A percentile compares a stretch with the other conserved stretches of the same genome.
phyloP scores from a whole-genome alignment of 2,888 invertebrate genomes.

The Gortyna flavago region DNA sequence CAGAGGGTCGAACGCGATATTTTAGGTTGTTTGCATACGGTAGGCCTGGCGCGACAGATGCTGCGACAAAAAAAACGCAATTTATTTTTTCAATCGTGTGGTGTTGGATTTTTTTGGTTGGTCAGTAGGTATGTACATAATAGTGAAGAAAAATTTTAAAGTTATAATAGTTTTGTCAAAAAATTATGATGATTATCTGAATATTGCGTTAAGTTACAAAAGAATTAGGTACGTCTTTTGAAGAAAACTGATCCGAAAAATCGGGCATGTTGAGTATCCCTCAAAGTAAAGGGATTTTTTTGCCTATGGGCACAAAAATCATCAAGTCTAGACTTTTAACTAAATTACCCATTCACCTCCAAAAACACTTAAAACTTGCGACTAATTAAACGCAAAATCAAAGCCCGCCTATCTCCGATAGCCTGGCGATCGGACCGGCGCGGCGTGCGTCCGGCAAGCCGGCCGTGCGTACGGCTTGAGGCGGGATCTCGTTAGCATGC shows the following conservation, averaged over 20 bases:
- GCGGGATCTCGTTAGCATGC: conserved; percentile 88
- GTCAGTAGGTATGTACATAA: neutral
- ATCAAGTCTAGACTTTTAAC: neutral
- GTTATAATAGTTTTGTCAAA: neutral
- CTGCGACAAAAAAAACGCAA: conserved; percentile 55
- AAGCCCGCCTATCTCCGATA: conserved; percentile 50
- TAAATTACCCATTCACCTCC: neutral
- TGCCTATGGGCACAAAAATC: neutral
- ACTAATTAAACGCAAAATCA: conserved; percentile 60
- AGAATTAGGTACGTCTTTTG: neutral
- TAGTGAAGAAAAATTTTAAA: neutral
- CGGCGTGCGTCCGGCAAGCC: conserved; percentile 63
- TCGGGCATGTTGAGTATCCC: neutral
- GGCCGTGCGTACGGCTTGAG: conserved; percentile 74
- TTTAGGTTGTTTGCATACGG: conserved; percentile 72
- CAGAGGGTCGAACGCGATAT: conserved; percentile 81
- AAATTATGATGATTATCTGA: no score
- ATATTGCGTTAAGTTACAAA: neutral
- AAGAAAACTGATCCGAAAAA: no score
- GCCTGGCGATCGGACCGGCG: conserved; percentile 60
- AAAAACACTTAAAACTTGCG: conserved; percentile 28
- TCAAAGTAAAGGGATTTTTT: neutral
- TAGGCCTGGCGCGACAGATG: conserved; percentile 47
- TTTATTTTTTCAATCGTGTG: neutral
- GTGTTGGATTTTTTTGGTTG: neutral